A percentile compares a stretch with the other conserved stretches of the same genome.
Evolutionary conservation across 2,113 vertebrate genomes (phyloP).

Genomic region (Ctenodactylus gundi): DNA sequence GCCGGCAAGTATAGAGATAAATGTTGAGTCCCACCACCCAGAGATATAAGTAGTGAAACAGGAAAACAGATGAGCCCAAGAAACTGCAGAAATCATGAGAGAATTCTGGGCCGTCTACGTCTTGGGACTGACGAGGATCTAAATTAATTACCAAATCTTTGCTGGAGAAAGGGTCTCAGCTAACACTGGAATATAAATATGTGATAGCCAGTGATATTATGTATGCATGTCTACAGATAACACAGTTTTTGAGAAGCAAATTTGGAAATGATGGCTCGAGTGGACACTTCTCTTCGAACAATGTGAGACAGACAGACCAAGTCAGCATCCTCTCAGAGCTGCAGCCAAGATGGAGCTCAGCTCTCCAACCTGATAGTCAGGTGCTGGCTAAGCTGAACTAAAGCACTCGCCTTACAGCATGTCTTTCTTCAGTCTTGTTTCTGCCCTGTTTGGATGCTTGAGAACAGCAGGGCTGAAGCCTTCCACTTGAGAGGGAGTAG

Average conservation of each 20-base stretch:
- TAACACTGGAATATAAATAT: not conserved
- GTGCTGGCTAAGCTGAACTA: not conserved
- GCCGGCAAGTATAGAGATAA: not conserved
- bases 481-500: conserved; percentile 20
- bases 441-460: conserved; percentile 38
- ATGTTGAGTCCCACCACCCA: not conserved
- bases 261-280: conserved; percentile 23
- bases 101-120: not conserved
- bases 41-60: not conserved
- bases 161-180: not conserved
- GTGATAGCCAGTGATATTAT: not conserved
- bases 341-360: not conserved
- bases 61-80: not conserved
- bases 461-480: conserved; percentile 46
- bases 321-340: not conserved
- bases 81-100: conserved; percentile 9
- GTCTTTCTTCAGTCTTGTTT: not conserved
- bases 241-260: conserved; percentile 6
- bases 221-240: not conserved
- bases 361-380: not conserved
- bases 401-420: not conserved
- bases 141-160: not conserved
- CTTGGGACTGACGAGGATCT: not conserved
- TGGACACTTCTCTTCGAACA: not conserved
- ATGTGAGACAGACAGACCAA: not conserved